Evolutionary conservation across 2,888 invertebrate genomes (phyloP), one percentile per base, ranked within the genome.

Genomic region (Dicyrtoma fusca): DNA sequence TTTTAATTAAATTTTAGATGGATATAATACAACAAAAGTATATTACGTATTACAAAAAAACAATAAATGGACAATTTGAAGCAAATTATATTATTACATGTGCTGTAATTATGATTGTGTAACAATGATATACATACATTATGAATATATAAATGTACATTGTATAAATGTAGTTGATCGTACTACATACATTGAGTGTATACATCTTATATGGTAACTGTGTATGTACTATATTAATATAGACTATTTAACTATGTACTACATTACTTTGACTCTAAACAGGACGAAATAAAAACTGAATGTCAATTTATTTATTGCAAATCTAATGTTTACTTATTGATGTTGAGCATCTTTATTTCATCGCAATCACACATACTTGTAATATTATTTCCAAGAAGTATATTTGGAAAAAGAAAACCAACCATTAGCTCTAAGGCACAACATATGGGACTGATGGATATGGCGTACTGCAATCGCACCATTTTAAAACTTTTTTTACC

Each of bases 231-330:
- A 53, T 19, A 8, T 21, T 21, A 21, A 21, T 23, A 21, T 13
- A 53, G 4, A 6, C 4, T 17, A 49, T 11, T 25, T 57, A 26
- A 25, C 23, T 26, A 59, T n/a, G 23, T 34, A 34, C 8, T 34
- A 34, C 34, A 34, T 34, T 34, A 34, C 34, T 34, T 34, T 61
- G 26, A 61, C 34, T 66, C 53, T 53, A 53, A 66, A 57, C 45
- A 57, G 47, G 47, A 68, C 55, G 14, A 53, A 69, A 70, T 70
- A 63, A 71, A 71, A 63, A 26, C 14, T 71, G 45, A 62, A 63
- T 71, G 71, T 71, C 55, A 71, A 62, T 71, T 63, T 71, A 71
- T 69, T 69, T 62, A 71, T 63, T 71, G 71, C 71, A 71, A 68
- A 68, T 68, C 68, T 57, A 68, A n/a, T n/a, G 34, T 34, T 34